Conservation (phyloP, 2,797 vertebrate genomes). For the Hapalemur alaotrensis region DNA sequence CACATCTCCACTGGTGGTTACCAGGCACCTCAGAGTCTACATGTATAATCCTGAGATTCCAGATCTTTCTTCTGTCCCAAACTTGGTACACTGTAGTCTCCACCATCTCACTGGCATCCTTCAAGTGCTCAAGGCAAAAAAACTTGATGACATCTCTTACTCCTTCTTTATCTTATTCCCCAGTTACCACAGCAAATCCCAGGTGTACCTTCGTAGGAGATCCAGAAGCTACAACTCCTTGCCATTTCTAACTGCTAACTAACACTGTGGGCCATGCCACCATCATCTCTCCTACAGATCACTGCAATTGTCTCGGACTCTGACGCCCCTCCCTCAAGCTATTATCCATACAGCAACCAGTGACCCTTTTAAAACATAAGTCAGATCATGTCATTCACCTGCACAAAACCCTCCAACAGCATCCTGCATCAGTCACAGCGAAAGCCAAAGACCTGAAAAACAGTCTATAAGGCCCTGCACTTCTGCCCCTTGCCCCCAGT, state of each 20-base stretch:
- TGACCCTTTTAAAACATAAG: not conserved
- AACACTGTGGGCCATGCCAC: not conserved
- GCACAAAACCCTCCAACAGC: not conserved
- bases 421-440: not conserved
- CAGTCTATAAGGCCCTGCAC: not conserved
- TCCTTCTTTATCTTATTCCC: not conserved
- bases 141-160: not conserved
- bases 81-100: not conserved
- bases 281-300: not conserved
- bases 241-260: not conserved
- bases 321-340: not conserved
- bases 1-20: not conserved
- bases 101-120: not conserved
- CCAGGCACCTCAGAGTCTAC: not conserved
- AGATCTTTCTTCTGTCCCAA: not conserved
- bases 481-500: not conserved
- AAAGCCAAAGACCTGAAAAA: not conserved
- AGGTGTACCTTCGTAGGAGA: not conserved
- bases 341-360: not conserved
- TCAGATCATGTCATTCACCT: not conserved
- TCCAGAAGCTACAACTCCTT: not conserved
- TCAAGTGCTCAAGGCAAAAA: not conserved
- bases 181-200: not conserved
- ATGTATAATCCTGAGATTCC: not conserved
- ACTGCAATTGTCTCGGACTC: not conserved